Base-by-base conservation (phyloP, 2,888 invertebrate species). In the Macaria notata region DNA sequence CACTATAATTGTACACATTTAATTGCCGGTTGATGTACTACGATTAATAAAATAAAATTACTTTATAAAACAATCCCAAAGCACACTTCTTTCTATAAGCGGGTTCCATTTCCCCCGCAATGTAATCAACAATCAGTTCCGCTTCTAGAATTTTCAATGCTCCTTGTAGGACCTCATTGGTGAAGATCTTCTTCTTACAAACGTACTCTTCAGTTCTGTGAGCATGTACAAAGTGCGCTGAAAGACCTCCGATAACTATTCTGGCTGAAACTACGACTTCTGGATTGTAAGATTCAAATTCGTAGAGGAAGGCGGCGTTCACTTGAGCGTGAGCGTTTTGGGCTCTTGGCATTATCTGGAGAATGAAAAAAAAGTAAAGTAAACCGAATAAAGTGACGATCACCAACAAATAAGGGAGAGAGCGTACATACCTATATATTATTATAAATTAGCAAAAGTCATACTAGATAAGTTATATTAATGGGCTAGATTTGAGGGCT, bases 281-380 rank as follows among this genome's bases (percentile, higher is more conserved):
- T 31, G 63, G 57, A 1, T 78, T 51, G 0, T 70, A 56, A 4
- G 62, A 31, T 53, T 91, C 77, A 46, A 95, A 76, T 73, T 93
- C 92, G 57, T 95, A 92, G 0, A 94, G 81, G 74, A 96, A 96
- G 3, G 93, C 96, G 9, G 95, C 95, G 69, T 96, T 95, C 0
- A 96, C 94, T 71, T 94, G 93, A 0, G 96, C 96, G 67, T 95
- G 95, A 0, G 95, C 94, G 71, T 95, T 95, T 83, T 95, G 95
- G 2, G 94, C 92, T 56, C 95, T 86, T 2, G 94, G 93, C 93
- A 95, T 95, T 55, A 96, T 93, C 95, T 96, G 67, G 5, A 9
- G 7, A 36, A 36, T 36, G 4, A 36, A 36, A 36, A 36, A 36
- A 3, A 36, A 19, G 19, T 19, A 19, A 19, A 36, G 36, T 36